Evolutionary conservation across 23 tunicate genomes (phyloP), one percentile per base, ranked within the genome.

Genomic region (Aplidium turbinatum): DNA sequence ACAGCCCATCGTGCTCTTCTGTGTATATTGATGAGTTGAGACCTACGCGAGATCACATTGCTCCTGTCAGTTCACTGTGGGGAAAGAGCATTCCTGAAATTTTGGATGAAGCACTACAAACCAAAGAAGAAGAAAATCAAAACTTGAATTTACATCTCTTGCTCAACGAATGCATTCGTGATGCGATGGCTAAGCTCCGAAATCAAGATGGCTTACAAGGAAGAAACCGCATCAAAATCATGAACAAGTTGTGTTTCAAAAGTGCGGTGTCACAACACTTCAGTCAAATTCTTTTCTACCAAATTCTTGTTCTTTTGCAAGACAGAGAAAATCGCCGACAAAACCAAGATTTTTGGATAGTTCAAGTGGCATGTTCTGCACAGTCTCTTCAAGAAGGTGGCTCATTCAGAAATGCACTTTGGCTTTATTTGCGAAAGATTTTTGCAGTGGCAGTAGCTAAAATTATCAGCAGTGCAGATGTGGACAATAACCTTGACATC

Each of bases 331-430:
- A n/a, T 16, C 24, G 11, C 3, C 6, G 4, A 9, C 18, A n/a
- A 7, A 22, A 36, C 3, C 16, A 38, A 23, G 53, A 66, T 2
- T 19, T n/a, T 28, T 86, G 93, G 93, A 40, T 71, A 51, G 75
- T 78, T 5, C 31, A 60, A 1, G 93, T 69, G 70, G 93, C 93
- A 3, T 86, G 93, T 52, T 81, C 77, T 19, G 63, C 47, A 38
- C 80, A 79, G 22, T 57, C 64, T 27, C 56, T 86, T 30, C 93
- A 86, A 47, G 93, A 86, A 60, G 85, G 80, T 61, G 93, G 93
- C 22, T 62, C 93, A n/a, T 86, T 86, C 30, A 61, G 69, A 1
- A 78, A 79, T 20, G 82, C 80, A 7, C 47, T 86, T 21, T 86
- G 93, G 93, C 69, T 86, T 19, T 33, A 63, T 2, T 27, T 86